Evolutionary conservation across 2,797 vertebrate species (phyloP), one percentile per base, ranked within the genome.

Genomic region (Acanthis flammea): DNA sequence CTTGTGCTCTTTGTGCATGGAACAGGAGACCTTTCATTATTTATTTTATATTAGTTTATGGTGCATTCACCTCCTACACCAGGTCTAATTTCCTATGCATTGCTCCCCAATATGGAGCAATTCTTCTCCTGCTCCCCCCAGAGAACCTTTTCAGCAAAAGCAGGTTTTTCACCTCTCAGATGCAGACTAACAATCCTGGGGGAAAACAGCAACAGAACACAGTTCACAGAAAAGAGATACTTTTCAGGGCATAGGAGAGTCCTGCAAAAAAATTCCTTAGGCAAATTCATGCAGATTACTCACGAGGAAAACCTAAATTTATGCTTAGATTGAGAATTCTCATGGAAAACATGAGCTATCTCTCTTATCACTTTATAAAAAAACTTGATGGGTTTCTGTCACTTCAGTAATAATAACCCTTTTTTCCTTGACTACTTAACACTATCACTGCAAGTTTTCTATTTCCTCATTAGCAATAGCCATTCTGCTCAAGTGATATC

Each of bases 341-440:
- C 41, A 41, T 18, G 41, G 16, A 41, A 41, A 41, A 41, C 7
- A 41, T 41, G 41, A 41, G 17, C 41, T 41, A 7, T 41, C 39
- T 16, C 39, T 77, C 67, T 65, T 44, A 21, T 53, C 39, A 24
- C 2, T 10, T 60, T 2, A 41, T 39, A 31, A 7, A 54, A 42
- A 77, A 68, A 0, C 0, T 2, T 12, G 4, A 19, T 5, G 2
- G 0, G 23, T 7, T 51, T 51, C 79, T 80, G 6, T 47, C 25
- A 74, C 10, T 41, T 92, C 24, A 31, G 3, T 44, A 62, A 14
- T 19, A 70, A 66, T 6, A 74, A n/a, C 1, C 2, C 22, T 35
- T 63, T 83, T 83, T 12, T 25, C 30, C 27, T 63, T 3, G 2
- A 19, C 23, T 80, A 41, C 13, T 63, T 53, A 10, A 23, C 25